phyloP scores from a whole-genome alignment of 2,113 vertebrate species.

The Pollimyrus isidori region DNA sequence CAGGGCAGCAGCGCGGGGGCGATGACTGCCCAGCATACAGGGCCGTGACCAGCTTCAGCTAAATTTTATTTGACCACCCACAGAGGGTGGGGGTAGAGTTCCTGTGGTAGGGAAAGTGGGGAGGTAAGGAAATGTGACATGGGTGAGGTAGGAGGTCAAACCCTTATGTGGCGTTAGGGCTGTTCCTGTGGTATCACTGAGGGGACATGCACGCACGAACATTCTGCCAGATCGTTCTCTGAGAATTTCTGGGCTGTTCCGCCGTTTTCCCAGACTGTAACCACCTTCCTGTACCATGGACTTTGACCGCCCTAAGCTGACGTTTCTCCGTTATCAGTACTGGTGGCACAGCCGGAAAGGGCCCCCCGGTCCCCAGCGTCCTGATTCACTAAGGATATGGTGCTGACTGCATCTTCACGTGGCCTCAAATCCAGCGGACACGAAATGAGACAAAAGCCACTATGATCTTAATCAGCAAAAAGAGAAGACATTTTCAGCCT shows the following conservation, averaged over 20 bases:
- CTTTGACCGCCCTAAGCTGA: background rate
- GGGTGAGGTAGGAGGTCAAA: background rate
- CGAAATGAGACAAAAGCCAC: background rate
- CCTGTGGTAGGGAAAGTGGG: conserved; percentile 31
- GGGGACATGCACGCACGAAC: background rate
- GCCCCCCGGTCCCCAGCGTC: background rate
- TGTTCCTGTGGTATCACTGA: background rate
- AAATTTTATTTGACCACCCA: conserved; percentile 22
- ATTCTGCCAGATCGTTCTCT: background rate
- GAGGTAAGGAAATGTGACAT: conserved; percentile 12
- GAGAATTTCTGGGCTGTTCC: background rate
- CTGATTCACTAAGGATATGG: background rate
- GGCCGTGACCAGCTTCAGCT: conserved; percentile 1
- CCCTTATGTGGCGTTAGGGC: background rate
- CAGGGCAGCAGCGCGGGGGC: background rate
- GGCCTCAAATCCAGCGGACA: background rate
- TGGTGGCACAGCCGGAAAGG: background rate
- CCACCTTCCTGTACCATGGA: background rate
- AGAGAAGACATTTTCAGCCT: background rate
- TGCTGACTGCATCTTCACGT: background rate
- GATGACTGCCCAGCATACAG: background rate
- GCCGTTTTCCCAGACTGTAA: background rate
- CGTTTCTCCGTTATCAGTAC: background rate
- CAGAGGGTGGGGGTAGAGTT: conserved; percentile 20
- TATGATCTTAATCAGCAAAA: background rate